phyloP scores from a whole-genome alignment of 2,888 invertebrate genomes.

The Drosophila mayaguana region DNA sequence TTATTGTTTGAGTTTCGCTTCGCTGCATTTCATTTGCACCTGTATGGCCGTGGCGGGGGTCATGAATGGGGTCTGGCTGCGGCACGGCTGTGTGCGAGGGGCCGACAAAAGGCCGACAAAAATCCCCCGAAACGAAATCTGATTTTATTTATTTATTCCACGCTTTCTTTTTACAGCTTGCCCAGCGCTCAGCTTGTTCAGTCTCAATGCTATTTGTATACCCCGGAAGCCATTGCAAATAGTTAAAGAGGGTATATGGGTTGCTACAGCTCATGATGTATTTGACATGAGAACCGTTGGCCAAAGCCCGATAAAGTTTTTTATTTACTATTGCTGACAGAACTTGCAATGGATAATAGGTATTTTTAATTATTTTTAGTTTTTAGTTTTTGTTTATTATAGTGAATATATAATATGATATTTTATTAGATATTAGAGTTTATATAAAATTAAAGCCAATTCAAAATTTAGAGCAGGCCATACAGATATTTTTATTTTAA shows the following conservation, averaged over 20 bases:
- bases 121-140: conserved; percentile 54
- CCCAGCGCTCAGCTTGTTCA: conserved; percentile 15
- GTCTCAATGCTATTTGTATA: conserved; percentile 25
- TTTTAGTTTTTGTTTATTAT: no score
- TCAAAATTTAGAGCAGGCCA: no score
- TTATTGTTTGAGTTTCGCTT: conserved; percentile 78
- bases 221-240: background rate
- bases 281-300: background rate
- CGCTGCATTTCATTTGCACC: conserved; percentile 75
- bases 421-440: no score
- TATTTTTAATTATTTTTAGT: no score
- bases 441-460: no score
- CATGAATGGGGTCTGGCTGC: background rate
- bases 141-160: conserved; percentile 79
- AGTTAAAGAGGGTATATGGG: background rate
- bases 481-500: no score
- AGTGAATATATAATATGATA: no score
- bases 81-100: background rate
- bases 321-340: no score
- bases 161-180: conserved; percentile 45
- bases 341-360: no score
- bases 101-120: conserved; percentile 20
- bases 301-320: no score
- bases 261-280: background rate
- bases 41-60: conserved; percentile 15